Base-by-base conservation (phyloP, 1,140 invertebrate species). In the Chironomus striatipennis region DNA sequence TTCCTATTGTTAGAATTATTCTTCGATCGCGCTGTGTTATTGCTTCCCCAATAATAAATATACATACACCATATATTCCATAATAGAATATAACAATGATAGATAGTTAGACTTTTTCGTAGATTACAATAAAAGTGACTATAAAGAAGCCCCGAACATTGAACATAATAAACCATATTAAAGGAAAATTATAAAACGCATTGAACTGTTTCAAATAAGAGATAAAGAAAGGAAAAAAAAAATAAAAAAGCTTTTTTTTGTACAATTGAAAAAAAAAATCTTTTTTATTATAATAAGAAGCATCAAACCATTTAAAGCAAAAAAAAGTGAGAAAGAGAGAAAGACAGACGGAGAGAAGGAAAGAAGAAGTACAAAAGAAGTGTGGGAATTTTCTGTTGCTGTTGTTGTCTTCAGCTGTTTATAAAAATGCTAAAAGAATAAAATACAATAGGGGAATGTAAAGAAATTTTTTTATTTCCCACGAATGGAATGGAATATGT, bases 331-430 rank as follows among this genome's bases (percentile, higher is more conserved):
- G 47, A 12, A n/a, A 57, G 8, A 47, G 43, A 15, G 47, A 57
- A 57, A 70, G 65, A 70, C n/a, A 7, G n/a, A 67, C n/a, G 7
- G 18, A 70, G 47, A 70, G 65, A 70, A 17, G 6, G 18, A 20
- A 70, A 18, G 18, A 70, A 70, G 65, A 70, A 70, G 12, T 21
- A 70, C 20, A 70, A 70, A 70, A 70, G 65, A 70, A 70, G 65
- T 70, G 65, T 70, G 65, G 65, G 65, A 70, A 18, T 70, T 70
- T 70, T 70, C 65, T 70, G 17, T 70, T 70, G 17, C 65, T 70
- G 65, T 70, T 70, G 65, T 70, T 70, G 65, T 70, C 65, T 70
- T 70, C 65, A 70, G 65, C 65, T 70, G 65, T 70, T 70, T 70
- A 70, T 70, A 70, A 70, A 67, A 67, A 67, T 67, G 64, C 64